Base-by-base conservation (phyloP, 2,888 invertebrate species). In the Drosophila subsilvestris region DNA sequence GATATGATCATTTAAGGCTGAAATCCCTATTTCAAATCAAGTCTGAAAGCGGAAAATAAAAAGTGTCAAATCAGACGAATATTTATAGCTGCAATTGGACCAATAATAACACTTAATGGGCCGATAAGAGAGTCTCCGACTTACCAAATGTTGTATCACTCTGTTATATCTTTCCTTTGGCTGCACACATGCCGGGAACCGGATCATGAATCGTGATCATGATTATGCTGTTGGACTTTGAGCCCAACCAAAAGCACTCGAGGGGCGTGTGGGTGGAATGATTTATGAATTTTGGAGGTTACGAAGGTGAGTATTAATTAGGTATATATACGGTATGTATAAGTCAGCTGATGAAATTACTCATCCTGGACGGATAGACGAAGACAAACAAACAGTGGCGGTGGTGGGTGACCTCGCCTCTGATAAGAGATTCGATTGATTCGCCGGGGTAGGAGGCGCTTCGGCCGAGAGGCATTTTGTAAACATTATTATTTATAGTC, bases 401-500 rank as follows among this genome's bases (percentile, higher is more conserved):
- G 63, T 73, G 56, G 63, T 73, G 56, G 63, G 56, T 63, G 70
- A 71, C 70, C 70, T 57, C 70, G 63, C 53, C 53, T 20, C 56
- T 43, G 70, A 71, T 71, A 71, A 71, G 63, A 22, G 56, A 18
- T 17, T 14, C 3, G 44, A 42, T 12, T 20, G 44, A 56, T 44
- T 44, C 10, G 27, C 25, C 25, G 27, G 12, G 44, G 43, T 5
- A 14, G 37, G 7, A 37, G 37, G 8, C 37, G 37, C 37, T 14
- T 55, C 54, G 17, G 32, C 47, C 25, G 25, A 27, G 43, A 50
- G 14, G 44, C 43, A 65, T 25, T 42, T 54, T 54, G 67, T 65
- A 66, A 67, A 67, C 65, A 66, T 42, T 53, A 17, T n/a, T 42
- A 86, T 86, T 86, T 70, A 80, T 84, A 80, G 69, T 48, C 72